These are phyloP conservation scores for Athetis lepigone DNA, from an alignment of 2,888 invertebrate species.

Conservation along the genomic window DNA sequence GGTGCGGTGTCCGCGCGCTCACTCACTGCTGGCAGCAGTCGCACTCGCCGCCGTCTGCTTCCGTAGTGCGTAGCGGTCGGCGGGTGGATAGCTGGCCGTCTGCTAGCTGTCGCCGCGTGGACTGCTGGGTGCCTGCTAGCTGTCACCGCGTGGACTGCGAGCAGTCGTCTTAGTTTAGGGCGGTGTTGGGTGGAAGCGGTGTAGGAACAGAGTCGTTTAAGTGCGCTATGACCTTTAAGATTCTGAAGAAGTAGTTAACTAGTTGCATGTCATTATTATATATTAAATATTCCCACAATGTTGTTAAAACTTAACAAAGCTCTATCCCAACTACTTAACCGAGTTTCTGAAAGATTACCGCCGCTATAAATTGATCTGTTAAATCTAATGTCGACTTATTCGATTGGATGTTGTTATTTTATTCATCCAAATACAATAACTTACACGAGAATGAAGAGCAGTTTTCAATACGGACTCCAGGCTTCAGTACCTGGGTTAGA, in stretches of 20 bases:
- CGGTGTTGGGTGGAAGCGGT: too few species aligned
- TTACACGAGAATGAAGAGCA: background rate
- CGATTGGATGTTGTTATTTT: constrained; percentile 4
- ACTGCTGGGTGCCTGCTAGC: too few species aligned
- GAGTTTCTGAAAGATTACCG: background rate
- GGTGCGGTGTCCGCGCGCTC: too few species aligned
- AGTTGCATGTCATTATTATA: constrained; percentile 54
- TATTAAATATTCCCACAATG: constrained; percentile 48
- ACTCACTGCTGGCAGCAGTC: too few species aligned
- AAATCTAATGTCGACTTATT: background rate
- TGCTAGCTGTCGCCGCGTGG: too few species aligned
- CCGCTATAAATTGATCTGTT: background rate
- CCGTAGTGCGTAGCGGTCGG: too few species aligned
- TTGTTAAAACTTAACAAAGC: constrained; percentile 36
- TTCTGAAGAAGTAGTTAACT: constrained; percentile 46
- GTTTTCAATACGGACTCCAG: background rate
- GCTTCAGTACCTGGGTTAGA: constrained; percentile 6
- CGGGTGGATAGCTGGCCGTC: too few species aligned
- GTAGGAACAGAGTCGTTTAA: too few species aligned
- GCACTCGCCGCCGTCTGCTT: too few species aligned
- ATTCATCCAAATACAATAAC: background rate
- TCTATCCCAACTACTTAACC: constrained; percentile 15
- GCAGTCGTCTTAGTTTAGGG: too few species aligned
- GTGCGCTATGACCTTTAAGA: too few species aligned
- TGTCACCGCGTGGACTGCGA: too few species aligned